phyloP scores from a whole-genome alignment of 2,888 invertebrate genomes.

The Idaea straminata region DNA sequence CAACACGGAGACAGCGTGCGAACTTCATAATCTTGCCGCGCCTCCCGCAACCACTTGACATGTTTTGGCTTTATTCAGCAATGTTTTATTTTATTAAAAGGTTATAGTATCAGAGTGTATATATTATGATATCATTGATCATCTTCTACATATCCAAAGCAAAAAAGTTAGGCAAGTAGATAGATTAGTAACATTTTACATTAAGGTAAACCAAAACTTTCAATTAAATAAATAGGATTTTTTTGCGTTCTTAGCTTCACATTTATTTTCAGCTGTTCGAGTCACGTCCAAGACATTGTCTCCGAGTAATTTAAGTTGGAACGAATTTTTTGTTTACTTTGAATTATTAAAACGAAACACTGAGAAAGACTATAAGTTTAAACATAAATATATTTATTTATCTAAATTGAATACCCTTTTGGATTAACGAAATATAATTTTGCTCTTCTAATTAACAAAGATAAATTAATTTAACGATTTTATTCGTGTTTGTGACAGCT shows the following conservation, averaged over 20 bases:
- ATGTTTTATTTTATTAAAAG: neutral
- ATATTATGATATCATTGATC: no score
- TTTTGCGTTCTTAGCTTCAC: conserved; percentile 16
- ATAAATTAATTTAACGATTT: neutral
- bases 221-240: conserved; percentile 1
- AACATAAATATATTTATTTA: no score
- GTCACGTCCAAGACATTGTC: conserved; percentile 34
- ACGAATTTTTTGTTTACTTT: conserved; percentile 31
- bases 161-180: no score
- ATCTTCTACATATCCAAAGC: no score
- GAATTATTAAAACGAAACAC: conserved; percentile 24
- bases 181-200: neutral
- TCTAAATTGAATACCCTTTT: neutral
- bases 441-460: neutral
- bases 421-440: neutral
- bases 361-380: no score
- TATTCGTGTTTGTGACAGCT: neutral
- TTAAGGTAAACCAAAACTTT: neutral
- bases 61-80: neutral
- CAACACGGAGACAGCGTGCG: conserved; percentile 18
- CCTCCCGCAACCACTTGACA: neutral
- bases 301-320: conserved; percentile 37
- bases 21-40: neutral
- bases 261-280: conserved; percentile 22
- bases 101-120: neutral